Evolutionary conservation across 1,140 invertebrate species (phyloP).

Genomic region (Gryllus bimaculatus): DNA sequence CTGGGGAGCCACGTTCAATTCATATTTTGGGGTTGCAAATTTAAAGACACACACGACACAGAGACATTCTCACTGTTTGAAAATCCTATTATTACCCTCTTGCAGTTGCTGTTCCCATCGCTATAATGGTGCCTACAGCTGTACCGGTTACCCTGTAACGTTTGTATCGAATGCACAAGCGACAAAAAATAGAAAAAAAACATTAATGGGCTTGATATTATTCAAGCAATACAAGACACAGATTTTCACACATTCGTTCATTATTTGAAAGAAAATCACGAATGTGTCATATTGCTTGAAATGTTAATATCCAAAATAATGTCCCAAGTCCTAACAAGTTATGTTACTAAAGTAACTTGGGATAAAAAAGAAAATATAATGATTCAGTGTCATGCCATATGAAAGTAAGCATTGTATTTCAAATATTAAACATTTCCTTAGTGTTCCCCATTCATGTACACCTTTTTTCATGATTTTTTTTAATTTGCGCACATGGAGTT

Average conservation of each 20-base stretch:
- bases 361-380: not conserved
- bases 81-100: no score
- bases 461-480: no score
- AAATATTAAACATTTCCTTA: not conserved
- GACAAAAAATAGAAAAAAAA: slow-evolving; percentile 74
- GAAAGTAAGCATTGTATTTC: not conserved
- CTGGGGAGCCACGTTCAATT: no score
- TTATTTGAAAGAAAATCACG: slow-evolving; percentile 64
- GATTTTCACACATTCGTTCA: slow-evolving; percentile 85
- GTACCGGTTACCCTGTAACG: slow-evolving; percentile 71
- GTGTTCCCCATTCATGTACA: not conserved
- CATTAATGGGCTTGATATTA: slow-evolving; percentile 73
- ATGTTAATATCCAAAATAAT: not conserved
- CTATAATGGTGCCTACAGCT: no score
- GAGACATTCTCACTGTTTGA: no score
- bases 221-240: slow-evolving; percentile 78
- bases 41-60: no score
- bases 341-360: not conserved
- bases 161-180: slow-evolving; percentile 67
- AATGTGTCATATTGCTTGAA: slow-evolving; percentile 38
- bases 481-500: no score
- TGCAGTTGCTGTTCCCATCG: no score
- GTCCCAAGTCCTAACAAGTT: not conserved
- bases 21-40: no score
- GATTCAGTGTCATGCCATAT: not conserved